Base-by-base conservation (phyloP, 2,888 invertebrate species). In the Callosobruchus maculatus region DNA sequence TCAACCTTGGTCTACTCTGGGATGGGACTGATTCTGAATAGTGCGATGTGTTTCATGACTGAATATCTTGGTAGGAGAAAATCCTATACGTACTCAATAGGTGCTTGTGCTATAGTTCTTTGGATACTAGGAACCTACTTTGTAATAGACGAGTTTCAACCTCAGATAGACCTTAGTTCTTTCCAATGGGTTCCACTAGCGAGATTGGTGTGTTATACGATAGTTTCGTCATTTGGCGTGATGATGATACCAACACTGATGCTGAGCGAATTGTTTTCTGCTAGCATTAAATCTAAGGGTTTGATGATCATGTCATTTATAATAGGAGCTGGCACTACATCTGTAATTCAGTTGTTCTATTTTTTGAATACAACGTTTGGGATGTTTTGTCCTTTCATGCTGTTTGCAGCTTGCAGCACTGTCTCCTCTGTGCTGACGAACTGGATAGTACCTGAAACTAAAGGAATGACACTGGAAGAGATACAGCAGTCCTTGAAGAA, bases 401-500 rank as follows among this genome's bases (percentile, higher is more conserved):
- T 83, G 67, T 86, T 84, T 76, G 78, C 81, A 0, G 30, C 75
- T 18, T 80, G 80, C 68, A 81, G 81, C 69, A 78, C 83, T 31
- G 2, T 80, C 3, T 80, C 81, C 13, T 76, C 80, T 5, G 70
- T 82, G 31, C 76, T 81, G 70, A 80, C 82, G 1, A 79, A 81
- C 72, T 82, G 77, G 75, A 79, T 81, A 71, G 77, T 86, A 26
- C 84, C 84, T 0, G 85, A 86, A 77, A 85, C 85, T 2, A 83
- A 81, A 77, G 85, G 84, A 3, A 84, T 83, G 74, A 83, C 84
- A 2, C 77, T 86, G 49, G 84, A 84, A 73, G 84, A 85, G 77
- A 85, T 85, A 72, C 85, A 86, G 74, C 83, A 84, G 5, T 78
- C 20, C 2, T 30, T 71, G 21, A 26, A 21, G 21, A n/a, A n/a